phyloP scores from a whole-genome alignment of 2,113 vertebrate species.

The Rhipidura dahli region DNA sequence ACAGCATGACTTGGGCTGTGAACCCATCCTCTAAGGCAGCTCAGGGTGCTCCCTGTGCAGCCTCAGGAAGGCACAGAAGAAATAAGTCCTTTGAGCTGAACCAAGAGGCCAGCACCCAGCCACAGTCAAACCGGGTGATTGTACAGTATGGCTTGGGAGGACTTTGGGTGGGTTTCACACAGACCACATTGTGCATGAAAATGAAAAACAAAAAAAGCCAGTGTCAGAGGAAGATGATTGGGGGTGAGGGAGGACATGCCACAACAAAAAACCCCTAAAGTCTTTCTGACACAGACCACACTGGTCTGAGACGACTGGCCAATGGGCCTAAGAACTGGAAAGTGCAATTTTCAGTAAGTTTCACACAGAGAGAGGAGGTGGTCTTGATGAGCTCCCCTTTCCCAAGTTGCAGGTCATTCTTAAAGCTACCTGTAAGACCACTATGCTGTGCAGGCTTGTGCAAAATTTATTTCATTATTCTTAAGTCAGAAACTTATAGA shows the following conservation, averaged over 20 bases:
- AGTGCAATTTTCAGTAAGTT: not conserved
- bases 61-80: not conserved
- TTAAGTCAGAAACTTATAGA: not conserved
- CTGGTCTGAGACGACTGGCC: not conserved
- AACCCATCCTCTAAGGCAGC: no score
- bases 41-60: not conserved
- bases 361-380: not conserved
- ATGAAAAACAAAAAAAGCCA: not conserved
- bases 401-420: not conserved
- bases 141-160: not conserved
- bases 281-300: not conserved
- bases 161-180: not conserved
- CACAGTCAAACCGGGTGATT: not conserved
- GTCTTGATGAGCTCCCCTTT: not conserved
- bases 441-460: not conserved
- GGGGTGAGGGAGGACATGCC: accelerated
- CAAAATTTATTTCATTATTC: not conserved
- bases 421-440: not conserved
- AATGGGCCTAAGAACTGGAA: not conserved
- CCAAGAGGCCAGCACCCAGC: accelerated
- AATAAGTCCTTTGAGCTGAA: not conserved
- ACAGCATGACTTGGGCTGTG: not conserved
- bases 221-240: not conserved
- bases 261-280: not conserved
- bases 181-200: not conserved